A percentile compares a stretch with the other conserved stretches of the same genome.
These are phyloP conservation scores for Vireo altiloquus DNA, from an alignment of 2,113 vertebrate species.

Conservation along the genomic window DNA sequence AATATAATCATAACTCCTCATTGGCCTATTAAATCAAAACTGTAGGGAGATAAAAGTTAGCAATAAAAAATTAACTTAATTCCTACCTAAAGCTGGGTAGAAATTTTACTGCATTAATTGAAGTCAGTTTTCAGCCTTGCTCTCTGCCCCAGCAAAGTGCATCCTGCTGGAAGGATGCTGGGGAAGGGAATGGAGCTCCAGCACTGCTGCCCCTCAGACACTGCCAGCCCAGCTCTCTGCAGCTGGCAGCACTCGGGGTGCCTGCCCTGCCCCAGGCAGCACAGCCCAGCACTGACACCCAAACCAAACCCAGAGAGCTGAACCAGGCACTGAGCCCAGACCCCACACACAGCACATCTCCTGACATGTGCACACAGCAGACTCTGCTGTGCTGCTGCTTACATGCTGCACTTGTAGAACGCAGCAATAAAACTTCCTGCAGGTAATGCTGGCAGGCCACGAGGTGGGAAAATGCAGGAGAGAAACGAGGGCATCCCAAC, in stretches of 20 bases:
- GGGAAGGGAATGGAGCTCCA: neutral
- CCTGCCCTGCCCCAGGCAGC: neutral
- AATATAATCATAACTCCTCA: neutral
- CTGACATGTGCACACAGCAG: too few relatives aligned
- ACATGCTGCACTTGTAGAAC: neutral
- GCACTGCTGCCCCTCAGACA: neutral
- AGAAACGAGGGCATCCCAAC: neutral
- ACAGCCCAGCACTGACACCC: neutral
- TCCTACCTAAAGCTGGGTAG: neutral
- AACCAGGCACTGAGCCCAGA: neutral
- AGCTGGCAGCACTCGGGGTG: neutral
- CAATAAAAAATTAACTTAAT: neutral
- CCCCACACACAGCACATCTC: too few relatives aligned
- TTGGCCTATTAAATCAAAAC: neutral
- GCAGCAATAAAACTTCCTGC: neutral
- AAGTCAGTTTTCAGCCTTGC: neutral
- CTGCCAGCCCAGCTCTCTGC: neutral
- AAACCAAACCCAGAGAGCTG: neutral
- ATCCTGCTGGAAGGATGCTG: fast-evolving
- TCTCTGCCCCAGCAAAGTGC: neutral
- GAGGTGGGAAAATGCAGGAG: neutral
- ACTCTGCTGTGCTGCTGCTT: neutral
- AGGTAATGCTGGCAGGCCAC: neutral
- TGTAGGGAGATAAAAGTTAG: neutral
- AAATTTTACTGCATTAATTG: neutral